A percentile compares a stretch with the other conserved stretches of the same genome.
Evolutionary conservation across 2,888 invertebrate genomes (phyloP).

Genomic region (Hirtodrosophila cameraria): DNA sequence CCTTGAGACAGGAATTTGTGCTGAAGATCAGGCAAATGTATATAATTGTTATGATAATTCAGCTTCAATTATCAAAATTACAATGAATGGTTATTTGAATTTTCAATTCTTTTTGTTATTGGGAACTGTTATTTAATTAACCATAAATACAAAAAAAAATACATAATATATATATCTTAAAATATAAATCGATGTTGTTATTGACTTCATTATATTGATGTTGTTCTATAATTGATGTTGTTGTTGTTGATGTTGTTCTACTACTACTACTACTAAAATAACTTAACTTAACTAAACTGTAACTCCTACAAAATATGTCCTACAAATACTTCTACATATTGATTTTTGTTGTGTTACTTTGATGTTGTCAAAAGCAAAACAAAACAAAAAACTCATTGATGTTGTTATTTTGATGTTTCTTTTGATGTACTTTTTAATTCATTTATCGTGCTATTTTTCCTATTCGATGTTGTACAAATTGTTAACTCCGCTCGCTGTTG

Average conservation of each 20-base stretch:
- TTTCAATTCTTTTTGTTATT: conserved; percentile 13
- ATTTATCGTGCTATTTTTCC: conserved; percentile 24
- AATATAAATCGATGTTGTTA: conserved; percentile 76
- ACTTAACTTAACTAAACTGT: conserved; percentile 37
- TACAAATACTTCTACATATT: conserved; percentile 53
- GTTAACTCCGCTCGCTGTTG: conserved; percentile 33
- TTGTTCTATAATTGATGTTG: conserved; percentile 75
- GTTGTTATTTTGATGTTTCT: conserved; percentile 48
- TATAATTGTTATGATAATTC: not conserved
- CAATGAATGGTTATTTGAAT: conserved; percentile 7
- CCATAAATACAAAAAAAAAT: conserved; percentile 20
- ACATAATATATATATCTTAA: conserved; percentile 38
- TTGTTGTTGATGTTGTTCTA: conserved; percentile 74
- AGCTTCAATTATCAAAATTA: too few species aligned
- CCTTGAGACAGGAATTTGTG: conserved; percentile 9
- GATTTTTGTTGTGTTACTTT: conserved; percentile 58
- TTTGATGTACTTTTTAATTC: conserved; percentile 22
- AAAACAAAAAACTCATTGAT: conserved; percentile 28
- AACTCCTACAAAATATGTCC: conserved; percentile 42
- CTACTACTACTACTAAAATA: conserved; percentile 60
- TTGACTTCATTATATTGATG: conserved; percentile 80
- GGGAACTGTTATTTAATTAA: conserved; percentile 7
- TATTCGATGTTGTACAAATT: conserved; percentile 51
- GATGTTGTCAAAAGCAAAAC: conserved; percentile 44
- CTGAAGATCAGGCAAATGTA: conserved; percentile 2